phyloP scores from a whole-genome alignment of 2,888 invertebrate genomes.

The Neoascia interrupta region DNA sequence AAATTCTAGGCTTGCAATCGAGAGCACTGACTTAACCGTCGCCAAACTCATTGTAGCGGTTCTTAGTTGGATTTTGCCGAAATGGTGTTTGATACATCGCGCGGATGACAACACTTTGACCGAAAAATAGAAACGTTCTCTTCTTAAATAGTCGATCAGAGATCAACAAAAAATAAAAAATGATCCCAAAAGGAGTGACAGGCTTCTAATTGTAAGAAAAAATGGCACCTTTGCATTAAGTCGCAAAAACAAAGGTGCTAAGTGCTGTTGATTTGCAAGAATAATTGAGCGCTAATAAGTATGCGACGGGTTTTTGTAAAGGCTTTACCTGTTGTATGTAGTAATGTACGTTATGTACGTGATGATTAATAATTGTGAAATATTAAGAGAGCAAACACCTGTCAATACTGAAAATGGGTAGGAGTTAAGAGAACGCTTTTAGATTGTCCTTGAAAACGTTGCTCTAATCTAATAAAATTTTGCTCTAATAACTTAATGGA shows the following conservation, averaged over 20 bases:
- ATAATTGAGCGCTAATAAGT: slow-evolving; percentile 48
- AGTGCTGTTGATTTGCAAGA: slow-evolving; percentile 34
- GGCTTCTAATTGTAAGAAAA: slow-evolving; percentile 35
- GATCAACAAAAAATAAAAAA: background rate
- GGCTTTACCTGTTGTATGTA: no score
- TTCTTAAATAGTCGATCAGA: slow-evolving; percentile 24
- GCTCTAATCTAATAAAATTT: no score
- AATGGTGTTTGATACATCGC: slow-evolving; percentile 29
- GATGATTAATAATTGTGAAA: no score
- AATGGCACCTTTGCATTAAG: slow-evolving; percentile 26
- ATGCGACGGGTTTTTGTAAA: no score
- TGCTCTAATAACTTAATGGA: no score
- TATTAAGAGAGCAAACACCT: no score
- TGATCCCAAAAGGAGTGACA: slow-evolving; percentile 18
- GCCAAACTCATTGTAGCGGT: slow-evolving; percentile 25
- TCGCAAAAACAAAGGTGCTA: slow-evolving; percentile 29
- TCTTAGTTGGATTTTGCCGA: background rate
- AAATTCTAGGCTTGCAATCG: slow-evolving; percentile 26
- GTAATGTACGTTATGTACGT: no score
- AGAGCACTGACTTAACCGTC: slow-evolving; percentile 35
- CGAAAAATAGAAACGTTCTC: background rate
- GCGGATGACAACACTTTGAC: slow-evolving; percentile 32
- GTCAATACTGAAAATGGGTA: no score
- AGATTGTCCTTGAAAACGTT: no score
- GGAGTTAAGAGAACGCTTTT: no score